Evolutionary conservation across 2,113 vertebrate genomes (phyloP).

Genomic region (Bolborhynchus lineola): DNA sequence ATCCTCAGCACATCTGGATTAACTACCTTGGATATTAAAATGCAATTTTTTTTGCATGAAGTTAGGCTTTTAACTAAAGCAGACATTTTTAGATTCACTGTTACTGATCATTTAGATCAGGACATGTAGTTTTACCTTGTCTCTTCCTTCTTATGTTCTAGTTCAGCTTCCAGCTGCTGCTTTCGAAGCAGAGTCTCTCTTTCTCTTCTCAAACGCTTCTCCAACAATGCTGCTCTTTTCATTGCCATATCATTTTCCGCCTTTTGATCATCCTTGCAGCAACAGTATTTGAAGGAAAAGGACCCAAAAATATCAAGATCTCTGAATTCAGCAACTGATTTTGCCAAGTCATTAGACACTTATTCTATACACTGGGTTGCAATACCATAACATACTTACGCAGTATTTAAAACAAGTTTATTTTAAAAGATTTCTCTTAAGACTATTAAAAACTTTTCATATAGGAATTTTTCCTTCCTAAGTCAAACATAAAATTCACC

Average conservation of each 20-base stretch:
- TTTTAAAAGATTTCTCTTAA: neutral
- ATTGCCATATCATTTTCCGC: constrained; percentile 92
- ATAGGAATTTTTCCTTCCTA: neutral
- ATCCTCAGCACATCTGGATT: neutral
- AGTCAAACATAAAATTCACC: neutral
- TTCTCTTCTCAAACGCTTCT: constrained; percentile 92
- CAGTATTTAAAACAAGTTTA: neutral
- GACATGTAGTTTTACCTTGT: constrained; percentile 78
- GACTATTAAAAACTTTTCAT: neutral
- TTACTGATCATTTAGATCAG: neutral
- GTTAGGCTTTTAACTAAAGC: neutral
- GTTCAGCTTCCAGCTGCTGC: constrained; percentile 89
- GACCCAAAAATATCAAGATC: neutral
- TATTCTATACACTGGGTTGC: neutral
- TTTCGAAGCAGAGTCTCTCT: constrained; percentile 90
- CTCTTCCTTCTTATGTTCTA: constrained; percentile 94
- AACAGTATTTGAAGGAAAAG: constrained; percentile 29
- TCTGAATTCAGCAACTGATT: neutral
- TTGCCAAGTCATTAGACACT: neutral
- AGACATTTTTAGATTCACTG: neutral
- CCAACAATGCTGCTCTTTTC: constrained; percentile 91
- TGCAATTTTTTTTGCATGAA: neutral
- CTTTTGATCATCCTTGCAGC: constrained; percentile 88
- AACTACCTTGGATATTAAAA: neutral
- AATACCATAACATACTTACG: neutral